A percentile compares a stretch with the other conserved stretches of the same genome.
Evolutionary conservation across 1,140 invertebrate genomes (phyloP).

Genomic region (Ips nitidus): DNA sequence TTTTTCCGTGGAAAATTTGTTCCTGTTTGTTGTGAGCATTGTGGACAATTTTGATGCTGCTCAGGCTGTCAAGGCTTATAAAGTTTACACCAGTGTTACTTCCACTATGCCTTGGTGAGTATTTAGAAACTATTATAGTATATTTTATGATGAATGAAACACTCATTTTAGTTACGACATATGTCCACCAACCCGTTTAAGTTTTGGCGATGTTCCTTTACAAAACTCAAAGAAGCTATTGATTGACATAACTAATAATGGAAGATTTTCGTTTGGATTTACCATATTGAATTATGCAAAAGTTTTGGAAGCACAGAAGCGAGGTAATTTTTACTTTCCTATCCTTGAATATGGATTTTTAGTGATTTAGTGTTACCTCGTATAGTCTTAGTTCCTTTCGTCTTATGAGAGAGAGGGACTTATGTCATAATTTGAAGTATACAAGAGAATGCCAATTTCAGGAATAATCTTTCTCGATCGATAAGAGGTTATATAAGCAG

Average conservation of each 20-base stretch:
- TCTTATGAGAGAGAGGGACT: no score
- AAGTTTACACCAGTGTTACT: conserved; percentile 5
- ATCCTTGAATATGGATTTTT: no score
- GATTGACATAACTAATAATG: conserved; percentile 41
- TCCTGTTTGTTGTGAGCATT: conserved; percentile 20
- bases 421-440: no score
- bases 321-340: conserved; percentile 15
- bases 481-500: background rate
- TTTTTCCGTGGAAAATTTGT: conserved; percentile 7
- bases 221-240: conserved; percentile 30
- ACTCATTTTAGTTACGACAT: conserved; percentile 41
- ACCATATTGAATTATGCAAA: conserved; percentile 34
- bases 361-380: no score
- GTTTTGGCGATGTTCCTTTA: conserved; percentile 44
- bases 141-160: background rate
- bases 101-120: conserved; percentile 22
- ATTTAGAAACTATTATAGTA: background rate
- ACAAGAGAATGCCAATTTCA: no score
- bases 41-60: conserved; percentile 15
- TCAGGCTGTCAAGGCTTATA: conserved; percentile 18
- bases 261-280: conserved; percentile 45
- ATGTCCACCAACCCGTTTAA: conserved; percentile 40
- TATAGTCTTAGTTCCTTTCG: no score
- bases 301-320: conserved; percentile 30
- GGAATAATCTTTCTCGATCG: no score